Evolutionary conservation across 2,888 invertebrate genomes (phyloP).

Genomic region (Drosophila neoperkinsi): DNA sequence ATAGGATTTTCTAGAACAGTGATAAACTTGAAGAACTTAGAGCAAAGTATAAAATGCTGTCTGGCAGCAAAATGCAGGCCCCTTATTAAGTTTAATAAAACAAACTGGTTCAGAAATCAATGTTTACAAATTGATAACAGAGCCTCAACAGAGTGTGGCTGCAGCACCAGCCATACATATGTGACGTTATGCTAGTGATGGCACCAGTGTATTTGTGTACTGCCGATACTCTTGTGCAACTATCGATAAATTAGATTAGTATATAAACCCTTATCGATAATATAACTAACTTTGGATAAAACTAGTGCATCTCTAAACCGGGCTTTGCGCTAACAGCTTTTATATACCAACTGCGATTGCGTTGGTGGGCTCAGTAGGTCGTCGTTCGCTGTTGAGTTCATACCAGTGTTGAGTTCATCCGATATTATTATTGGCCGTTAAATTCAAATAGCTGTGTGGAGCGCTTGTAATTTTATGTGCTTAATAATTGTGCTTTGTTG

Average conservation of each 20-base stretch:
- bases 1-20: background rate
- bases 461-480: conserved; percentile 42
- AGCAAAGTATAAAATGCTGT: background rate
- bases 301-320: conserved; percentile 28
- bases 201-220: background rate
- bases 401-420: conserved; percentile 17
- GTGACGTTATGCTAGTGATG: background rate
- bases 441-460: conserved; percentile 52
- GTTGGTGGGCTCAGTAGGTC: conserved; percentile 48
- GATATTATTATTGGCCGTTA: conserved; percentile 34
- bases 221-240: background rate
- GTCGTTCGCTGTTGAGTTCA: conserved; percentile 54
- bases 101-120: background rate
- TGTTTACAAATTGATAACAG: conserved; percentile 21
- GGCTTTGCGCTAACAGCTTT: conserved; percentile 35
- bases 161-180: no score
- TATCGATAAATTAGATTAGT: background rate
- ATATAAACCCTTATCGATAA: conserved; percentile 10
- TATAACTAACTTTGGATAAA: background rate
- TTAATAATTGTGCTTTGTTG: conserved; percentile 28
- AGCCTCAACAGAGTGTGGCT: conserved; percentile 1
- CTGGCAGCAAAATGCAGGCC: background rate
- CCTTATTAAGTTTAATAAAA: no score
- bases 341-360: conserved; percentile 50
- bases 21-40: background rate